Base-by-base conservation (phyloP, 1,140 invertebrate genomes). In the Drosophila aff. region DNA sequence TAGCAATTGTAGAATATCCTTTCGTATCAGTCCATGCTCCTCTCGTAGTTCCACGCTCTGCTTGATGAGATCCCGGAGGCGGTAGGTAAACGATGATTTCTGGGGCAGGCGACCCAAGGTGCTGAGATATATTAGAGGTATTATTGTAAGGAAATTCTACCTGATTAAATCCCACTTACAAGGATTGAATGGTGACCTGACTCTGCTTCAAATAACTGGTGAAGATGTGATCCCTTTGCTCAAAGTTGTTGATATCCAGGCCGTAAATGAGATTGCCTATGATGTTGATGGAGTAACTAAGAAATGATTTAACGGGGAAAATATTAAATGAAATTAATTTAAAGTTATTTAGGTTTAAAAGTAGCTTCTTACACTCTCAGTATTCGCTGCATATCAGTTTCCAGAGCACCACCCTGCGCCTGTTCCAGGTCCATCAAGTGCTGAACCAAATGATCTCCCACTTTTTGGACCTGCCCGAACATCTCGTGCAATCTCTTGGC, bases 191-290 rank as follows among this genome's bases (percentile, higher is more conserved):
- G 8, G 59, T 40, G 7, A 44, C 55, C 10, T 72, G 67, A 10
- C 64, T 53, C 16, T 66, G 59, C 13, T 59, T 78, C 9, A 76
- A 59, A 76, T 77, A 92, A 38, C 55, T 81, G 18, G 64, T 85
- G 15, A 92, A 75, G 15, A 92, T 59, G 28, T 89, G 85, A 66
- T 91, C 91, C 23, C 66, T 62, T 26, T 89, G 76, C 58, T 79
- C 82, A 61, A 92, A 92, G 50, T 84, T 82, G 47, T 92, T 91
- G 10, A 81, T 74, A 40, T 92, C 87, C 62, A 86, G 9, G 13
- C 91, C 91, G 36, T 92, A 92, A 52, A 92, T 75, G 8, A 92
- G 60, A 60, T 86, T 92, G 8, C 79, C 91, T 21, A 92, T 84
- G 1, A 92, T 60, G 44, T 91, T 91, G 6, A 80, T 82, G 44